Evolutionary conservation across 2,888 invertebrate species (phyloP).

Genomic region (Dicyrtoma fusca): DNA sequence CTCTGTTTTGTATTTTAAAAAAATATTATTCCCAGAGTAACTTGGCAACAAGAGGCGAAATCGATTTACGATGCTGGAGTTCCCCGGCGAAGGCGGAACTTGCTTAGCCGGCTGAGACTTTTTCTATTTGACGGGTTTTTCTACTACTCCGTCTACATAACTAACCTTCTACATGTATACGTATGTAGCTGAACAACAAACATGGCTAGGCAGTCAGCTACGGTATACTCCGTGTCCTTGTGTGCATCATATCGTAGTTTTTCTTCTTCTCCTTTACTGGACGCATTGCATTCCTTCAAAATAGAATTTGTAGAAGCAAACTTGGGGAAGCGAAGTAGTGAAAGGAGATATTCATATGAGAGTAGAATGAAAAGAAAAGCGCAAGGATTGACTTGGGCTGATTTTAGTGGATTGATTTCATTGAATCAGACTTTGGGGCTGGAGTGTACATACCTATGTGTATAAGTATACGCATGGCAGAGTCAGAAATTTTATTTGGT

Average conservation of each 20-base stretch:
- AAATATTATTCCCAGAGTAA: constrained; percentile 24
- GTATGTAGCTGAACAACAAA: not conserved
- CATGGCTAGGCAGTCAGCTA: not conserved
- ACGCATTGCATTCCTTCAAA: too few relatives aligned
- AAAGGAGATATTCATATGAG: too few relatives aligned
- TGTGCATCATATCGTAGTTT: not conserved
- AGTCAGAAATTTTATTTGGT: too few relatives aligned
- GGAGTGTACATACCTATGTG: too few relatives aligned
- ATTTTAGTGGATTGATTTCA: too few relatives aligned
- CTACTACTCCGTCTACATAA: too few relatives aligned
- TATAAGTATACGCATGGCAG: too few relatives aligned
- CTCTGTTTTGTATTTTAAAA: not conserved
- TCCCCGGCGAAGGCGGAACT: constrained; percentile 18
- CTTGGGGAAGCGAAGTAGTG: too few relatives aligned
- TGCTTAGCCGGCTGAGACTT: constrained; percentile 12
- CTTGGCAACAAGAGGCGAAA: constrained; percentile 42
- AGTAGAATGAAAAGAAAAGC: too few relatives aligned
- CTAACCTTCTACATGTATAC: not conserved
- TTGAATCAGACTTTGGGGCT: too few relatives aligned
- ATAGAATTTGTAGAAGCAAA: too few relatives aligned
- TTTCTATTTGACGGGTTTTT: constrained; percentile 9
- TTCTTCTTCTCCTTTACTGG: not conserved
- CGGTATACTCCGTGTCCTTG: not conserved
- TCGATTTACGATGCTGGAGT: constrained; percentile 45
- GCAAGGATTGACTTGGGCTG: too few relatives aligned